These are phyloP conservation scores for Steatocranus sp. DNA, from an alignment of 2,797 vertebrate genomes.

Conservation along the genomic window DNA sequence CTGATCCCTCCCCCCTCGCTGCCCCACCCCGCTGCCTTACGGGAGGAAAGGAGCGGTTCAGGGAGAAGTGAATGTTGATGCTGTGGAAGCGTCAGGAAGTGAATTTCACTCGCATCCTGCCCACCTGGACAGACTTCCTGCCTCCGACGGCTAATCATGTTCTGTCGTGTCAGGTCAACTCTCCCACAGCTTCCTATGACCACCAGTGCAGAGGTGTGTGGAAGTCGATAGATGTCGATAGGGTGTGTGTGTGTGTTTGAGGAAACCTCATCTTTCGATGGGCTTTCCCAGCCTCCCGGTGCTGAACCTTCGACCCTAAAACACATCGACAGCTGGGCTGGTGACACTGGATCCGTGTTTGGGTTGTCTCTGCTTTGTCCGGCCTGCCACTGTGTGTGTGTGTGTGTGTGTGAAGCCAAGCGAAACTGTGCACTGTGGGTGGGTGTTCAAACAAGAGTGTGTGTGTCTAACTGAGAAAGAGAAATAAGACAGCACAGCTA, in stretches of 20 bases:
- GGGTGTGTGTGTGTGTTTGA: neutral
- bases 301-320: conserved; percentile 59
- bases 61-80: conserved; percentile 15
- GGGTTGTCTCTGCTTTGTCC: conserved; percentile 67
- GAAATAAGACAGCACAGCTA: neutral
- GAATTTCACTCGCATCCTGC: conserved; percentile 53
- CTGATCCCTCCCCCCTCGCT: neutral
- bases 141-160: conserved; percentile 17
- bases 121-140: conserved; percentile 59
- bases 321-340: conserved; percentile 66
- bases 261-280: conserved; percentile 6
- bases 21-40: neutral
- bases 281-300: conserved; percentile 55
- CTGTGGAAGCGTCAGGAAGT: conserved; percentile 28
- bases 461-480: neutral
- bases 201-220: conserved; percentile 19
- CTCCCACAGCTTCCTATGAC: conserved; percentile 22
- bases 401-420: conserved; percentile 30
- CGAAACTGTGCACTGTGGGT: conserved; percentile 22
- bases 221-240: neutral
- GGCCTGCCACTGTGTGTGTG: conserved; percentile 47
- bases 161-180: conserved; percentile 41
- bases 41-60: conserved; percentile 32
- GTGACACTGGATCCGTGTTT: conserved; percentile 69
- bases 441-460: conserved; percentile 4